Evolutionary conservation across 2,888 invertebrate species (phyloP).

Genomic region (Cyclophora punctaria): DNA sequence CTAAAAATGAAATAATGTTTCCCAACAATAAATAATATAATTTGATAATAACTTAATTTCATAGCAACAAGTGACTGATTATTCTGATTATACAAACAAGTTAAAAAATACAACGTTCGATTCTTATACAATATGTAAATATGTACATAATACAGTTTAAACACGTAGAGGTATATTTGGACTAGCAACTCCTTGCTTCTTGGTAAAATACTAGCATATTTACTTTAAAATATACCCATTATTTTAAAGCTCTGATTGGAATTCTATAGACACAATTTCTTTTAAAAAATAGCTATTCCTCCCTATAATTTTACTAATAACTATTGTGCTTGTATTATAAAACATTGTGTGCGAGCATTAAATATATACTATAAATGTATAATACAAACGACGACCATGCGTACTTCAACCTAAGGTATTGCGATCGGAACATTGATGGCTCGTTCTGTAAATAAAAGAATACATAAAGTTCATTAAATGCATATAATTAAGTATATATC

Average conservation of each 20-base stretch:
- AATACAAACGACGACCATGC: conserved; percentile 51
- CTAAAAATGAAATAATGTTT: conserved; percentile 10
- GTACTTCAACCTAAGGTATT: conserved; percentile 46
- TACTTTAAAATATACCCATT: not conserved
- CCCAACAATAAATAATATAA: conserved; percentile 19
- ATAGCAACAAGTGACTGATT: conserved; percentile 3
- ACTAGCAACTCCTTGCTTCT: conserved; percentile 20
- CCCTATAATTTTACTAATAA: not conserved
- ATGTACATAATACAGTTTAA: conserved; percentile 17
- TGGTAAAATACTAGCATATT: not conserved
- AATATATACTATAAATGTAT: conserved; percentile 51
- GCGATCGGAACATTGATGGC: conserved; percentile 32
- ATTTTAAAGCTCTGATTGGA: not conserved
- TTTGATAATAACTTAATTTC: conserved; percentile 12
- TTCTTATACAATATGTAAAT: conserved; percentile 2
- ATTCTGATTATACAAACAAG: conserved; percentile 8
- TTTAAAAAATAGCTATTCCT: not conserved
- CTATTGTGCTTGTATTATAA: conserved; percentile 17
- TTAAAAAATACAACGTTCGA: conserved; percentile 18
- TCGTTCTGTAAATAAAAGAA: conserved; percentile 46
- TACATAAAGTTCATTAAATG: too few relatives aligned
- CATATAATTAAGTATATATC: too few relatives aligned
- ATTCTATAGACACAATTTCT: not conserved
- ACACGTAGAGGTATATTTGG: conserved; percentile 20
- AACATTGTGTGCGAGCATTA: conserved; percentile 31